Evolutionary conservation across 2,113 vertebrate species (phyloP).

Genomic region (Crotalus viridis): DNA sequence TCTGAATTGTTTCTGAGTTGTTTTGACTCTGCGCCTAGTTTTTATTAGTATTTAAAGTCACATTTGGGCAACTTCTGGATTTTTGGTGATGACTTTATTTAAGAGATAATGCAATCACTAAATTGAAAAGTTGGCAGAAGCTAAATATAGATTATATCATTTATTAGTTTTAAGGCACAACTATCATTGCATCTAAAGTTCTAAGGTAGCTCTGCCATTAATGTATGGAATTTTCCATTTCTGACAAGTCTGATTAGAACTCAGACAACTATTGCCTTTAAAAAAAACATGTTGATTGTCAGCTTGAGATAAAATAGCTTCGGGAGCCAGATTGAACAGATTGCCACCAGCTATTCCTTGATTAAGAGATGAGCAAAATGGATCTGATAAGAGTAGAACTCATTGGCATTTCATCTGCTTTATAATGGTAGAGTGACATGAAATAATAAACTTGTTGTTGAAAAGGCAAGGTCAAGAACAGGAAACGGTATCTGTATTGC

Average conservation of each 20-base stretch:
- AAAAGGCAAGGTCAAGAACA: not conserved
- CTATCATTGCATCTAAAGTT: not conserved
- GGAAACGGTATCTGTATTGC: constrained; percentile 45
- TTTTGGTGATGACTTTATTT: not conserved
- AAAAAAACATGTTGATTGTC: not conserved
- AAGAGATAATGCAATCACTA: not conserved
- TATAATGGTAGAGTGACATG: not conserved
- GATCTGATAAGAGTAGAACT: not conserved
- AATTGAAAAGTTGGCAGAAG: not conserved
- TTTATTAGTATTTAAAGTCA: not conserved
- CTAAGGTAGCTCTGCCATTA: not conserved
- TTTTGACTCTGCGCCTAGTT: not conserved
- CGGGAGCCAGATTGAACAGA: not conserved
- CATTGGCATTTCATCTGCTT: not conserved
- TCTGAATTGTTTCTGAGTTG: not conserved
- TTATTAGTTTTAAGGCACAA: not conserved
- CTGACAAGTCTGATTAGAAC: not conserved
- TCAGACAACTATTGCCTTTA: not conserved
- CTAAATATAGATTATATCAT: not conserved
- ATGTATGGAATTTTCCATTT: not conserved
- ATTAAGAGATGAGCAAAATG: not conserved
- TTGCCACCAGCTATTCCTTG: not conserved
- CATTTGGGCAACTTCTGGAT: not conserved
- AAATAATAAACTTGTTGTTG: not conserved
- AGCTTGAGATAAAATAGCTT: not conserved